Percentiles rank a stretch among this genome's conserved stretches.
Conservation (phyloP, 2,113 vertebrate species). For the Limnothrissa miodon region DNA sequence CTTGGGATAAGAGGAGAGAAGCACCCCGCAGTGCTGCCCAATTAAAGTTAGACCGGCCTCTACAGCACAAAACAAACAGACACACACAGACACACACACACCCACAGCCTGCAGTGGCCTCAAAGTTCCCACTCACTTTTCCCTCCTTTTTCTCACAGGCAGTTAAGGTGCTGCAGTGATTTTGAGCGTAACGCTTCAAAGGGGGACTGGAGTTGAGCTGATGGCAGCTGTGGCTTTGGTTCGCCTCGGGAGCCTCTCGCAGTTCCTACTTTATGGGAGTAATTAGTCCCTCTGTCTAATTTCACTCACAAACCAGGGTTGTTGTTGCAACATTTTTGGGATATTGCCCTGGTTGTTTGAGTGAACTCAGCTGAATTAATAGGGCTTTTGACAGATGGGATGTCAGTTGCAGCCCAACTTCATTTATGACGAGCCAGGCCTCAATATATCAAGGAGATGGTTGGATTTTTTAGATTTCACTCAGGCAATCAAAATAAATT, state of each 20-base stretch:
- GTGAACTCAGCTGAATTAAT: neutral
- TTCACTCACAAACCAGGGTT: neutral
- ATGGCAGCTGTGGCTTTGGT: neutral
- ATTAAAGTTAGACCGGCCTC: constrained; percentile 30
- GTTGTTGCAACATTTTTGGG: constrained; percentile 21
- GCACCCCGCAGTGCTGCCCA: constrained; percentile 25
- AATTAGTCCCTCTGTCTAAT: constrained; percentile 8
- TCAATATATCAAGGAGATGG: neutral
- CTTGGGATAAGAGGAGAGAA: constrained; percentile 28
- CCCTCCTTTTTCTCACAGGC: neutral
- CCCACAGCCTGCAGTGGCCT: neutral
- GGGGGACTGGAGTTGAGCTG: neutral
- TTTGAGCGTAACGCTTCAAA: neutral
- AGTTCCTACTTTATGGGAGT: neutral
- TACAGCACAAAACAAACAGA: constrained; percentile 30
- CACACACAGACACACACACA: neutral
- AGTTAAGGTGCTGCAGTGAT: neutral
- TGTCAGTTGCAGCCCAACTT: neutral
- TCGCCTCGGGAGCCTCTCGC: neutral
- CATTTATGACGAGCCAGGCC: neutral
- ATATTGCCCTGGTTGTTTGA: constrained; percentile 13
- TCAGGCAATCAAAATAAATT: neutral
- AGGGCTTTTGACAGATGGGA: constrained; percentile 7
- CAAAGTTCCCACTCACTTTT: neutral
- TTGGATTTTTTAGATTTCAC: neutral